Evolutionary conservation across 2,113 vertebrate genomes (phyloP).

Genomic region (Pampusana beccarii): DNA sequence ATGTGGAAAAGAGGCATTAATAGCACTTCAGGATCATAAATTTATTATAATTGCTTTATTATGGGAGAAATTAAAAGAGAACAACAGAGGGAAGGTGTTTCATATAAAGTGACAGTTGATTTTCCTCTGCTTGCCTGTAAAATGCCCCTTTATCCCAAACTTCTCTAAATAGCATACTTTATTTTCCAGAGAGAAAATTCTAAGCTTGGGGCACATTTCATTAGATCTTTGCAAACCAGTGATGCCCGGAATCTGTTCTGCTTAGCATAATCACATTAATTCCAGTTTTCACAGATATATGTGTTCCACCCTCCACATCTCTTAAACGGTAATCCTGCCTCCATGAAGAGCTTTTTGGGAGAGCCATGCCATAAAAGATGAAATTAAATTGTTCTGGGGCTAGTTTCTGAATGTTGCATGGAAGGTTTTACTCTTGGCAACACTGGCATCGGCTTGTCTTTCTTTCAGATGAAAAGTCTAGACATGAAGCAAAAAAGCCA

Average conservation of each 20-base stretch:
- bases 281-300: slow-evolving; percentile 5
- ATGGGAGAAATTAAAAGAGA: neutral
- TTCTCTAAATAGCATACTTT: neutral
- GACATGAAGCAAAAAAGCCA: neutral
- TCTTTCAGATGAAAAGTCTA: neutral
- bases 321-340: neutral
- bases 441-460: neutral
- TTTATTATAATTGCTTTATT: neutral
- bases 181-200: slow-evolving; percentile 15
- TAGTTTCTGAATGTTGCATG: neutral
- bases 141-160: neutral
- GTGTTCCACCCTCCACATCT: neutral
- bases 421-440: neutral
- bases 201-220: slow-evolving; percentile 18
- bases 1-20: neutral
- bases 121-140: neutral
- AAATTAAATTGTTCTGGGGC: neutral
- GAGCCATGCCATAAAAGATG: neutral
- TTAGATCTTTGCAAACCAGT: slow-evolving; percentile 25
- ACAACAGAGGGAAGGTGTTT: neutral
- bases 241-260: neutral
- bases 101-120: neutral
- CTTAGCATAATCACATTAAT: slow-evolving; percentile 50
- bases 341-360: neutral
- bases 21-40: neutral